Percentiles rank a stretch among this genome's conserved stretches.
Evolutionary conservation across 2,888 invertebrate species (phyloP).

Genomic region (Synanthedon tipuliformis): DNA sequence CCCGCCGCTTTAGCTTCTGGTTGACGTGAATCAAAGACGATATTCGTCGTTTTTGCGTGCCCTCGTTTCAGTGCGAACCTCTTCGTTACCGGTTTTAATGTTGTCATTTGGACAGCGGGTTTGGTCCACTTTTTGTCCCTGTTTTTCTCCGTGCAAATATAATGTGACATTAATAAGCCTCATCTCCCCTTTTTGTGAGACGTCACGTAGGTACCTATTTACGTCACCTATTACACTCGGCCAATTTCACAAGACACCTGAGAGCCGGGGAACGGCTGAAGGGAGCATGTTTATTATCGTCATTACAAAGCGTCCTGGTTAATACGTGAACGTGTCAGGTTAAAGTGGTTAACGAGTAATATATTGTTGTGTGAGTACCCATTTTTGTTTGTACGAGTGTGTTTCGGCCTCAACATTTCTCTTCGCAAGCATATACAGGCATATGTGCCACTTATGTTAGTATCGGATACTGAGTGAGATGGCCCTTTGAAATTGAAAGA

Average conservation of each 20-base stretch:
- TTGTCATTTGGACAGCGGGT: slow-evolving; percentile 45
- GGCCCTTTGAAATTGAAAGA: too few relatives aligned
- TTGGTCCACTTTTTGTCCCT: slow-evolving; percentile 42
- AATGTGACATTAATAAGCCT: slow-evolving; percentile 55
- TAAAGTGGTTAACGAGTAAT: not conserved
- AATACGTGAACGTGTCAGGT: not conserved
- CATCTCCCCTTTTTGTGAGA: slow-evolving; percentile 33
- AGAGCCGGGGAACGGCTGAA: not conserved
- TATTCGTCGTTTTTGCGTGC: slow-evolving; percentile 10
- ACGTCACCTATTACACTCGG: not conserved
- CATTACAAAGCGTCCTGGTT: not conserved
- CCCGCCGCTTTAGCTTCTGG: not conserved
- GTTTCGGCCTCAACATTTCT: not conserved
- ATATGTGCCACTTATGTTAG: too few relatives aligned
- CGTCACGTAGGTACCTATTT: slow-evolving; percentile 33
- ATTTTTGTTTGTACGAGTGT: not conserved
- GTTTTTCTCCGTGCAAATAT: slow-evolving; percentile 36
- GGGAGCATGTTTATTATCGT: not conserved
- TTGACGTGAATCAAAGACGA: slow-evolving; percentile 10
- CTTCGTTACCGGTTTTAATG: slow-evolving; percentile 31
- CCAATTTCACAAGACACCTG: not conserved
- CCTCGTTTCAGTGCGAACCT: slow-evolving; percentile 11
- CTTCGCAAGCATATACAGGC: too few relatives aligned
- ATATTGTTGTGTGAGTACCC: not conserved
- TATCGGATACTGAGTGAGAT: too few relatives aligned